A percentile compares a stretch with the other conserved stretches of the same genome.
Evolutionary conservation across 2,797 vertebrate species (phyloP).

Genomic region (Craterocephalus amniculus): DNA sequence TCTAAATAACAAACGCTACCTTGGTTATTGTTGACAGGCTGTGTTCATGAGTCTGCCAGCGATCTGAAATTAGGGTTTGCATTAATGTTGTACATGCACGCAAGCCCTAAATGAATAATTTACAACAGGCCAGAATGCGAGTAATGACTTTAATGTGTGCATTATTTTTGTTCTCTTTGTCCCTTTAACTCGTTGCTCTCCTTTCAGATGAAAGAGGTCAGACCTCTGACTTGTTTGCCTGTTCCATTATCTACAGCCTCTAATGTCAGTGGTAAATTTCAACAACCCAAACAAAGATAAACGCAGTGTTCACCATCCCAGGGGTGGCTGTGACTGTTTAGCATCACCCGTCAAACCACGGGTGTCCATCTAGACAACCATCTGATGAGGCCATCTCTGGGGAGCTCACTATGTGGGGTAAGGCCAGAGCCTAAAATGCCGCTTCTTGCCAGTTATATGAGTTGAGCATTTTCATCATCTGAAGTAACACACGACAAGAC

Average conservation of each 20-base stretch:
- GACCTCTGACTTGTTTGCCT: constrained; percentile 72
- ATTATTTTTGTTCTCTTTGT: constrained; percentile 71
- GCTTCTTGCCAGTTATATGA: constrained; percentile 23
- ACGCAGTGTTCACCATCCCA: constrained; percentile 65
- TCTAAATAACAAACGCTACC: constrained; percentile 69
- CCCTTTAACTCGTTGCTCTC: constrained; percentile 73
- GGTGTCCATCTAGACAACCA: constrained; percentile 80
- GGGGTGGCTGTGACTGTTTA: constrained; percentile 75
- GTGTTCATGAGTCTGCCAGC: constrained; percentile 58
- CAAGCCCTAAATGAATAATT: constrained; percentile 74
- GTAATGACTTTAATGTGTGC: constrained; percentile 80
- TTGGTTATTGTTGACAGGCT: constrained; percentile 74
- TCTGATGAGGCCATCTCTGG: constrained; percentile 75
- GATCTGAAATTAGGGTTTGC: constrained; percentile 67
- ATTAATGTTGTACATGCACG: constrained; percentile 74
- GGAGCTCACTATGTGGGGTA: constrained; percentile 51
- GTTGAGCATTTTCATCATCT: constrained; percentile 19
- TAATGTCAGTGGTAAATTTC: constrained; percentile 79
- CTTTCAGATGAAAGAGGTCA: constrained; percentile 73
- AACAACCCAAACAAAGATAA: constrained; percentile 78
- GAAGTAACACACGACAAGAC: constrained; percentile 9
- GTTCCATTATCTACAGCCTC: constrained; percentile 75
- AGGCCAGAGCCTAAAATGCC: constrained; percentile 39
- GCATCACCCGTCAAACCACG: constrained; percentile 77
- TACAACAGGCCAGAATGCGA: constrained; percentile 76